phyloP scores from a whole-genome alignment of 2,888 invertebrate species.

The Melanostoma scalare region DNA sequence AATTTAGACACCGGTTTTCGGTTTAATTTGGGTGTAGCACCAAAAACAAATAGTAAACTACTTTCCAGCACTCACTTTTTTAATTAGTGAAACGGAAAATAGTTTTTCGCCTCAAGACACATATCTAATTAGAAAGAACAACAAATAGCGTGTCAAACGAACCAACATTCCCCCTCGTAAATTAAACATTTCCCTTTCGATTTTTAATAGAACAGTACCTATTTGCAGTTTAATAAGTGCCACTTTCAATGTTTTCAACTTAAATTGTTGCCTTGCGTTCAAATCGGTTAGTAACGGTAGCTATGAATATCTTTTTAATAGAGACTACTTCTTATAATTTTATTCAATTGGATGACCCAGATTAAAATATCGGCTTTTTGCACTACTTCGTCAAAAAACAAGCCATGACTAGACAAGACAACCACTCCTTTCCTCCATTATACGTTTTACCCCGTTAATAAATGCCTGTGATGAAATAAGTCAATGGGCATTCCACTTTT shows the following conservation, averaged over 20 bases:
- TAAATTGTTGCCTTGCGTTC: slow-evolving; percentile 17
- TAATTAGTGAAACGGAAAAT: too few relatives aligned
- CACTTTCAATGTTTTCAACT: neutral
- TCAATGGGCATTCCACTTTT: slow-evolving; percentile 67
- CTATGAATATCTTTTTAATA: neutral
- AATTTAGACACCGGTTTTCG: too few relatives aligned
- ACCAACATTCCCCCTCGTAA: too few relatives aligned
- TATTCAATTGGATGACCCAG: slow-evolving; percentile 62
- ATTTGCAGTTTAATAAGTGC: too few relatives aligned
- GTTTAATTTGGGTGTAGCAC: too few relatives aligned
- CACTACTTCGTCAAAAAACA: slow-evolving; percentile 25
- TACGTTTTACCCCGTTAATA: slow-evolving; percentile 43
- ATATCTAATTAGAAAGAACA: too few relatives aligned
- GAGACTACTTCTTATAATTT: slow-evolving; percentile 7
- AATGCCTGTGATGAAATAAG: slow-evolving; percentile 68
- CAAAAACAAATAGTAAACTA: too few relatives aligned
- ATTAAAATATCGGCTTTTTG: slow-evolving; percentile 26
- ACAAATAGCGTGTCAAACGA: too few relatives aligned
- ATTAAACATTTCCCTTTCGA: too few relatives aligned
- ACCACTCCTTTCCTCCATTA: slow-evolving; percentile 52
- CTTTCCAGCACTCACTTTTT: too few relatives aligned
- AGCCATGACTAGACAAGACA: slow-evolving; percentile 19
- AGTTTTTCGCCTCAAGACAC: too few relatives aligned
- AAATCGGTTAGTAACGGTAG: neutral
- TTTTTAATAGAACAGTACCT: too few relatives aligned